A percentile compares a stretch with the other conserved stretches of the same genome.
Evolutionary conservation across 1,140 invertebrate species (phyloP).

Genomic region (Carcinoscorpius rotundicauda): DNA sequence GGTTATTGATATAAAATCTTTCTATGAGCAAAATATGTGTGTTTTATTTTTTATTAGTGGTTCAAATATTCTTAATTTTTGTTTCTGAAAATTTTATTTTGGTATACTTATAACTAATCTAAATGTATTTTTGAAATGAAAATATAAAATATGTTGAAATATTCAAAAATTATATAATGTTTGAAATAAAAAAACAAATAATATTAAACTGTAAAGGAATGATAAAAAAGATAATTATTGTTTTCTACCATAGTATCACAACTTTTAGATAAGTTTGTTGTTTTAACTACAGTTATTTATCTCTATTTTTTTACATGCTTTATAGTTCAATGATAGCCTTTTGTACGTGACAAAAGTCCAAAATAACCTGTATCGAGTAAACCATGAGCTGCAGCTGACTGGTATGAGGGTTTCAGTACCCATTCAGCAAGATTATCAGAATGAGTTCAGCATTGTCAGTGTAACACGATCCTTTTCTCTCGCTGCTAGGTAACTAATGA

Average conservation of each 20-base stretch:
- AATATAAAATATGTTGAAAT: too few relatives aligned
- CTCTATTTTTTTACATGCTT: conserved; percentile 11
- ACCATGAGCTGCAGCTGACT: conserved; percentile 46
- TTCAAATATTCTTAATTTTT: too few relatives aligned
- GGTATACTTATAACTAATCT: too few relatives aligned
- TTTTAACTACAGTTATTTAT: too few relatives aligned
- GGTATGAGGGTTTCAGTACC: conserved; percentile 45
- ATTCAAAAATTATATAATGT: too few relatives aligned
- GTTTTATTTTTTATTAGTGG: conserved; percentile 8
- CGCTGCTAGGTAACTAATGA: conserved; percentile 40
- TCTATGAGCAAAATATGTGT: neutral
- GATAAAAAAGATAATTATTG: too few relatives aligned
- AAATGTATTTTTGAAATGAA: too few relatives aligned
- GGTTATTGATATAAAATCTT: conserved; percentile 4
- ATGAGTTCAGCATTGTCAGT: conserved; percentile 48
- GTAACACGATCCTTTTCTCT: conserved; percentile 53
- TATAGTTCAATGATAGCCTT: conserved; percentile 56
- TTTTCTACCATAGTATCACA: too few relatives aligned
- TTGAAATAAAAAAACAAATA: too few relatives aligned
- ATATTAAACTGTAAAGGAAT: too few relatives aligned
- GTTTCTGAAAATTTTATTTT: too few relatives aligned
- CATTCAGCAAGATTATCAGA: conserved; percentile 36
- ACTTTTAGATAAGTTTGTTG: too few relatives aligned
- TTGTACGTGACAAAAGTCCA: conserved; percentile 43
- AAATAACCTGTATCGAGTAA: conserved; percentile 31